Conservation (phyloP, 2,113 vertebrate species). For the Lutjanus erythropterus region DNA sequence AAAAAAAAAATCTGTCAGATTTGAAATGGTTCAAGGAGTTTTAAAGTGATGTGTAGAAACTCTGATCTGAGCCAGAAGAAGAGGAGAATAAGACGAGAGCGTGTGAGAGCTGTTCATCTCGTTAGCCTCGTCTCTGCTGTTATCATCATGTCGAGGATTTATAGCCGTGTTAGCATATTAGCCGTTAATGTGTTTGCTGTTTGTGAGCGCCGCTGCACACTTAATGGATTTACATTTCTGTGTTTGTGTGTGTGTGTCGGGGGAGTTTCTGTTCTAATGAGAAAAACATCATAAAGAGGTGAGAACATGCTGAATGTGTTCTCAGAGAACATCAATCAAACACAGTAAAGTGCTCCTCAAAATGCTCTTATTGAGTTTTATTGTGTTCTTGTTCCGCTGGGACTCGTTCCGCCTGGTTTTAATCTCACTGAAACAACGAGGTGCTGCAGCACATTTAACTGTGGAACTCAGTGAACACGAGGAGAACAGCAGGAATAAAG, state of each 20-base stretch:
- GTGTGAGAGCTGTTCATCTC: too few species aligned
- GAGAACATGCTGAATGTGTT: neutral
- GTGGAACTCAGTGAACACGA: too few species aligned
- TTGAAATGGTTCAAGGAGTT: too few species aligned
- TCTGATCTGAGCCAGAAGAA: too few species aligned
- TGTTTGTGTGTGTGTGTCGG: constrained; percentile 8
- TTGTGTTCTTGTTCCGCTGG: neutral
- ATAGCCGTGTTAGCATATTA: constrained; percentile 26
- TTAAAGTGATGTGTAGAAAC: too few species aligned
- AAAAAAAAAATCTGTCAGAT: too few species aligned
- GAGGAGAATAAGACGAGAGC: too few species aligned
- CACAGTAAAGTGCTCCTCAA: neutral
- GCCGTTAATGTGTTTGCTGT: constrained; percentile 27
- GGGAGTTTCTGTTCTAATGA: constrained; percentile 22
- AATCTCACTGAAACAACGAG: neutral
- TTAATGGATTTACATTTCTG: constrained; percentile 9
- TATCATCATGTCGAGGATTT: constrained; percentile 6
- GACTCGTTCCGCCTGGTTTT: neutral
- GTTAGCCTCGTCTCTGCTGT: neutral
- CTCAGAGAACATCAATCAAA: neutral
- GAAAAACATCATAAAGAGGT: constrained; percentile 15
- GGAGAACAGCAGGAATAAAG: too few species aligned
- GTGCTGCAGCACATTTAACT: neutral
- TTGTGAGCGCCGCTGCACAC: neutral
- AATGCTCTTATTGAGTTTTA: neutral